Base-by-base conservation (phyloP, 2,888 invertebrate genomes). In the Polymixis flavicincta region DNA sequence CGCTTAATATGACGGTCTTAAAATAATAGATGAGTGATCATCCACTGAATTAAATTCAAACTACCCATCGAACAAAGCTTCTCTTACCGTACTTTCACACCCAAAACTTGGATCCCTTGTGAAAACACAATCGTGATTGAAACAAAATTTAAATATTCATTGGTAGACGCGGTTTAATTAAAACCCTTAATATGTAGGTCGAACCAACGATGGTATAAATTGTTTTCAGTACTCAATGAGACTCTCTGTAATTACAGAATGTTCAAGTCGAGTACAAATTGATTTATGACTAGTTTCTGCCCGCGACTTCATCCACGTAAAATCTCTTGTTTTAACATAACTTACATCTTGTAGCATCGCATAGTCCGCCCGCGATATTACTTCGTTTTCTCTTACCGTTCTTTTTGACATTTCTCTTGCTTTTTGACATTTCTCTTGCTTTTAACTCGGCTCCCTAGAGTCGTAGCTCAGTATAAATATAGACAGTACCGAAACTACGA, bases 61-160 rank as follows among this genome's bases (percentile, higher is more conserved):
- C 57, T 25, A 64, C 8, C 14, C 55, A 28, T 57, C n/a, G 9
- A 63, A 63, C 42, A 60, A 55, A 69, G 22, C 9, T 45, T 19
- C 9, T 8, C 32, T 32, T 6, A n/a, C 25, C 55, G 42, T 14
- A 65, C 28, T 64, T 55, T 71, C 42, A 42, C 67, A 59, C 73
- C 83, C 83, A 57, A 69, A 83, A 81, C 66, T 83, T 79, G 61
- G 19, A 68, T 48, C 71, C 76, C 71, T 61, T 57, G 13, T 55
- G 60, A 72, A 76, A 76, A 76, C 66, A 82, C 28, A 11, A 67
- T 37, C 28, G 76, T 60, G 81, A 84, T 76, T 72, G 59, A 80
- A 84, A 84, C 60, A 74, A 74, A 63, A 76, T 80, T 84, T 80
- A 84, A 80, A 80, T 82, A 82, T 82, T 82, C 76, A 84, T 76